Evolutionary conservation across 2,888 invertebrate species (phyloP), one percentile per base, ranked within the genome.

Genomic region (Malachius bipustulatus): DNA sequence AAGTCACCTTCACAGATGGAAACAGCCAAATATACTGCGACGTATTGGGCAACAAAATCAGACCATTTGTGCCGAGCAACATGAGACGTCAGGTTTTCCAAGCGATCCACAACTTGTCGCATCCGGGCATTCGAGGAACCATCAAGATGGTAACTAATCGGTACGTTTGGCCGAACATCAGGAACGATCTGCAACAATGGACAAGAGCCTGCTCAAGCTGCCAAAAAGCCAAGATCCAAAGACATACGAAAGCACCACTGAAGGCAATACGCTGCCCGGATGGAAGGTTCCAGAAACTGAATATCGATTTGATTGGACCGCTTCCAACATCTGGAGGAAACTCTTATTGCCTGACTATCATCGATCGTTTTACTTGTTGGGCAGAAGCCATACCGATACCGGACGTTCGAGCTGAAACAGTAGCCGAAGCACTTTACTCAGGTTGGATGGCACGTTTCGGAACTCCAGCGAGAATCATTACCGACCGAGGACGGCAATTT

Each of bases 391-490:
- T 51, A 10, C 55, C 55, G 1, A 9, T 55, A 1, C 16, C 26
- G n/a, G 41, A 57, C 37, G 47, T 49, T 28, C 37, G 41, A 11
- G 52, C 51, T 0, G 41, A 44, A 12, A 53, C 53, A 1, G 43
- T 51, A 2, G 49, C 49, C 1, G 24, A 32, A 2, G 47, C 45
- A 1, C 47, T 56, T 14, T 42, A 42, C 30, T 14, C 14, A 2
- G 32, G 40, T 2, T 54, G 54, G 52, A 38, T 55, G 2, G 16
- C 47, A 4, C 38, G 46, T 1, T 56, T 48, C 29, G 54, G 56
- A 4, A 40, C 44, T 2, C 51, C 55, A 2, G 16, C 35, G 1
- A 35, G 35, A n/a, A 43, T 55, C 12, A 48, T 50, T 1, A 45
- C 50, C 1, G 53, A 55, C 38, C 47, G 9, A n/a, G n/a, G n/a